A percentile compares a stretch with the other conserved stretches of the same genome.
phyloP scores from a whole-genome alignment of 1,140 invertebrate genomes.

The Papilio polytes region DNA sequence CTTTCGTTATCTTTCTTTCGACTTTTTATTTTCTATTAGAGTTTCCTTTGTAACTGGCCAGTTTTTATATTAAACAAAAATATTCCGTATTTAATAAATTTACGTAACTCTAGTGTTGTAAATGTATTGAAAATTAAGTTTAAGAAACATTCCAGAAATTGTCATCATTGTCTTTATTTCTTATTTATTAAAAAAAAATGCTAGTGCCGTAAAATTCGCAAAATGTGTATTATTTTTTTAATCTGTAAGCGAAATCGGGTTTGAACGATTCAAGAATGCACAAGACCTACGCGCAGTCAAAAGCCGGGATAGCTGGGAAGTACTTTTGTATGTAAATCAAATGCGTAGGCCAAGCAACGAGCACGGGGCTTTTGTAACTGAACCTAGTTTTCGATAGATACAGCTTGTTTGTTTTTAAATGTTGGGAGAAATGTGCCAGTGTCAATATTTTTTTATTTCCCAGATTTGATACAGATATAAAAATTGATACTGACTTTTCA shows the following conservation, averaged over 20 bases:
- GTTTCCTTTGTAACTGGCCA: neutral
- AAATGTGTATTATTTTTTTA: constrained; percentile 40
- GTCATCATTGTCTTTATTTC: too few species aligned
- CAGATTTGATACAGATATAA: too few species aligned
- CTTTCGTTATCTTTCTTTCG: too few species aligned
- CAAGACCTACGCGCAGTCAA: constrained; percentile 72
- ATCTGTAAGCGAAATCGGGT: constrained; percentile 32
- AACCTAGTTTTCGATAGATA: constrained; percentile 53
- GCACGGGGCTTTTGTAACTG: constrained; percentile 49
- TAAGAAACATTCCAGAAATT: too few species aligned
- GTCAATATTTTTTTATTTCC: neutral
- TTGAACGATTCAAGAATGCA: constrained; percentile 56
- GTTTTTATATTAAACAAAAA: neutral
- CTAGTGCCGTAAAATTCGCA: neutral
- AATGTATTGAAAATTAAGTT: too few species aligned
- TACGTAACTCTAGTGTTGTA: too few species aligned
- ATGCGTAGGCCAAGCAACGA: constrained; percentile 70
- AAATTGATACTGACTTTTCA: too few species aligned
- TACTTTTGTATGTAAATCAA: constrained; percentile 82
- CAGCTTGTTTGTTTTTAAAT: constrained; percentile 28
- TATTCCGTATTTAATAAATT: too few species aligned
- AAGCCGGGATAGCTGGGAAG: constrained; percentile 63
- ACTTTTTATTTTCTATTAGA: too few species aligned
- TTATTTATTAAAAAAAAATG: too few species aligned
- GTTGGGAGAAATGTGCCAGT: neutral